A percentile compares a stretch with the other conserved stretches of the same genome.
Evolutionary conservation across 2,888 invertebrate species (phyloP).

Genomic region (Andrena trimmerana): DNA sequence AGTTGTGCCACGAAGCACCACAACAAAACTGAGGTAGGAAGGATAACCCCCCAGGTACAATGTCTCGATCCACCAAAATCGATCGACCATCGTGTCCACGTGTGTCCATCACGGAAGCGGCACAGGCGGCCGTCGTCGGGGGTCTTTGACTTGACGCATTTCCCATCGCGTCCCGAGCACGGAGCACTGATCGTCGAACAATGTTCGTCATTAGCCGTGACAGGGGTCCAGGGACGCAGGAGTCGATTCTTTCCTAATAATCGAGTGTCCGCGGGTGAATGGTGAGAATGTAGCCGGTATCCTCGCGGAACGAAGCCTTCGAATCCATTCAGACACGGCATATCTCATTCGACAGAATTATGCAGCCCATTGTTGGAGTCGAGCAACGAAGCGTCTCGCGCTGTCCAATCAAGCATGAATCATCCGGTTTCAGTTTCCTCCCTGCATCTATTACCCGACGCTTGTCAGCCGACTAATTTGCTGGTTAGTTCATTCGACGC

Average conservation of each 20-base stretch:
- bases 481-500: constrained; percentile 75
- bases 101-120: constrained; percentile 5
- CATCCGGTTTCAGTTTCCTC: constrained; percentile 79
- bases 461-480: constrained; percentile 80
- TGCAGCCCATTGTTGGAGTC: constrained; percentile 74
- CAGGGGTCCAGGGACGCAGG: not conserved
- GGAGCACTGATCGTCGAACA: constrained; percentile 30
- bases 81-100: not conserved
- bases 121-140: constrained; percentile 8
- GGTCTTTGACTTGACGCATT: constrained; percentile 2
- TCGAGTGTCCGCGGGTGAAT: constrained; percentile 33
- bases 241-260: constrained; percentile 51
- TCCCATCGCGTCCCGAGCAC: not conserved
- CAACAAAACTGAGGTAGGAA: no score
- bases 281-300: constrained; percentile 36
- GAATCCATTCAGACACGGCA: constrained; percentile 60
- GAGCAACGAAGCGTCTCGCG: constrained; percentile 74
- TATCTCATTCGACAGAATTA: constrained; percentile 75
- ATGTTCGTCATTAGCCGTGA: constrained; percentile 39
- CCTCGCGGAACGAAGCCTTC: constrained; percentile 57
- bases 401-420: constrained; percentile 77
- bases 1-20: no score
- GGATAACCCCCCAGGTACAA: no score
- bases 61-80: not conserved
- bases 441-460: constrained; percentile 75